Conservation (phyloP, 1,140 invertebrate species). For the Melitaea cinxia region DNA sequence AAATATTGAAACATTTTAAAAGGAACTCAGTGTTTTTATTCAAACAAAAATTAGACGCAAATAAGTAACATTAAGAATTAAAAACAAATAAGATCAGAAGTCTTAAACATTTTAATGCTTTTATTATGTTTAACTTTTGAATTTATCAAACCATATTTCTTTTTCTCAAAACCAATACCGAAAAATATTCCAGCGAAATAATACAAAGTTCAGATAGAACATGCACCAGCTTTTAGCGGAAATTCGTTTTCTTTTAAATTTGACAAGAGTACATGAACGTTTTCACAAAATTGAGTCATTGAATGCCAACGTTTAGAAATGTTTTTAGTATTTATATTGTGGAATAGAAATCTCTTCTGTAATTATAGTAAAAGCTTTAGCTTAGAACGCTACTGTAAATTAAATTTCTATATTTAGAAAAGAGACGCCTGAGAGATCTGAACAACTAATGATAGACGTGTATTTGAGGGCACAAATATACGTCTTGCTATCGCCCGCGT, state of each 20-base stretch:
- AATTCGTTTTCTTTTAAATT: conserved; percentile 34
- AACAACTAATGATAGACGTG: too few species aligned
- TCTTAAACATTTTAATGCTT: conserved; percentile 2
- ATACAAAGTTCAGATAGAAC: conserved; percentile 1
- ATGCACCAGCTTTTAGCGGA: conserved; percentile 13
- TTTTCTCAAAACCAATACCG: conserved; percentile 1
- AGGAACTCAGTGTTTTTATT: too few species aligned
- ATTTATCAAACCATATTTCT: not conserved
- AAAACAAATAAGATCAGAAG: not conserved
- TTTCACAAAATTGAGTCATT: conserved; percentile 15
- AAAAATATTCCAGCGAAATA: not conserved
- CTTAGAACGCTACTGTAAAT: too few species aligned
- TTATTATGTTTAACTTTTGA: not conserved
- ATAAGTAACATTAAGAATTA: not conserved
- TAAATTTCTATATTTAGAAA: too few species aligned
- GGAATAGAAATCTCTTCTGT: too few species aligned
- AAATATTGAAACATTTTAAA: too few species aligned
- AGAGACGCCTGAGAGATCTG: too few species aligned
- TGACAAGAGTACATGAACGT: not conserved
- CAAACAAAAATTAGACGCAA: too few species aligned
- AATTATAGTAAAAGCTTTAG: too few species aligned
- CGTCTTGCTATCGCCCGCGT: too few species aligned
- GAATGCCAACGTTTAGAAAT: not conserved
- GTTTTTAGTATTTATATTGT: too few species aligned
- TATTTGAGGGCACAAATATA: too few species aligned